Evolutionary conservation across 1,140 invertebrate genomes (phyloP).

Genomic region (Lucilia sericata): DNA sequence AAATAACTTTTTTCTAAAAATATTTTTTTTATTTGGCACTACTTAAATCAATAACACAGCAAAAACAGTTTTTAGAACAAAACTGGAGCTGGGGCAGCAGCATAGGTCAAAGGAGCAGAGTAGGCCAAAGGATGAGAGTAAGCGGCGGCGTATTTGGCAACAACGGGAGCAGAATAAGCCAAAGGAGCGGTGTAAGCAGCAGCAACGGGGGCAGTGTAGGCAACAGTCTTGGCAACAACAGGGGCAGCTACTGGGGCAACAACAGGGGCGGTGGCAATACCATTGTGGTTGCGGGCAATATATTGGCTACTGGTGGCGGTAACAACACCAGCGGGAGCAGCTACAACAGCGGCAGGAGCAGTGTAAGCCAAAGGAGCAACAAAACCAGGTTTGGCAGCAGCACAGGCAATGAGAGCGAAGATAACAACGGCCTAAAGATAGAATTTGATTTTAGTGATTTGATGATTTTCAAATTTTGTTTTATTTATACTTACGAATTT

Average conservation of each 20-base stretch:
- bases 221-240: slow-evolving; percentile 25
- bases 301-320: slow-evolving; percentile 69
- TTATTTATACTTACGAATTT: neutral
- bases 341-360: slow-evolving; percentile 49
- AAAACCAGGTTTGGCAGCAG: slow-evolving; percentile 44
- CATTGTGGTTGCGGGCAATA: slow-evolving; percentile 68
- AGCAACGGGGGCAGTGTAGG: slow-evolving; percentile 17
- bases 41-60: too few species aligned
- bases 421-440: slow-evolving; percentile 31
- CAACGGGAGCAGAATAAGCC: slow-evolving; percentile 46
- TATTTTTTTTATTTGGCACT: too few species aligned
- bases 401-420: slow-evolving; percentile 43
- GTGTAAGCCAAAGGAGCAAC: slow-evolving; percentile 29
- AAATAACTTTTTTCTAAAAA: too few species aligned
- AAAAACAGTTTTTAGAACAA: too few species aligned
- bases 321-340: slow-evolving; percentile 63
- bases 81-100: slow-evolving; percentile 35
- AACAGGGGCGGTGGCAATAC: slow-evolving; percentile 45
- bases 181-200: slow-evolving; percentile 32
- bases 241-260: neutral
- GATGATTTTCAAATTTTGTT: too few species aligned
- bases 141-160: neutral
- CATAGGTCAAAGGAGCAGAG: slow-evolving; percentile 50
- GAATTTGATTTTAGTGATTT: too few species aligned
- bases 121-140: slow-evolving; percentile 33